A percentile compares a stretch with the other conserved stretches of the same genome.
Evolutionary conservation across 2,113 vertebrate genomes (phyloP).

Genomic region (Tetrao urogallus): DNA sequence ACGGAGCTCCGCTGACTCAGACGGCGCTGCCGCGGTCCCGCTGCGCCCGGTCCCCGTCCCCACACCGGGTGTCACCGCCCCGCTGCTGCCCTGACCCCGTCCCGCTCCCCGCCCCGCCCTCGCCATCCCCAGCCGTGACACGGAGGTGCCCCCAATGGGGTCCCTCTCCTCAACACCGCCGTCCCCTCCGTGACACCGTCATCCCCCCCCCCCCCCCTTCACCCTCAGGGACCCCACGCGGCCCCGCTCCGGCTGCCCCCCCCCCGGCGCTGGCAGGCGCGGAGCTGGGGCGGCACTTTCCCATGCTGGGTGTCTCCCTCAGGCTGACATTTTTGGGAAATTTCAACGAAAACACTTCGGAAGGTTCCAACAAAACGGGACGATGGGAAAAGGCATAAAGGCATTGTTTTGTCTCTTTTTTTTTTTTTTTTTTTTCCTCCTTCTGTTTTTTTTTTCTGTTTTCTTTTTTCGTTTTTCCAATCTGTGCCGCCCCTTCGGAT

Average conservation of each 20-base stretch:
- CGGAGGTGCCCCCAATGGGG: accelerated
- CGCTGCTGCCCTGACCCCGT: accelerated
- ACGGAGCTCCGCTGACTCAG: slow-evolving; percentile 38
- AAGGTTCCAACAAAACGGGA: slow-evolving; percentile 61
- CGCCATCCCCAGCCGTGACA: not conserved
- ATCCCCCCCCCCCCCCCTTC: not conserved
- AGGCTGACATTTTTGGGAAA: slow-evolving; percentile 61
- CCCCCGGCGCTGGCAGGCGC: slow-evolving; percentile 38
- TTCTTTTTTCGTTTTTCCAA: not conserved
- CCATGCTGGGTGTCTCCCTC: slow-evolving; percentile 60
- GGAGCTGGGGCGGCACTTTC: slow-evolving; percentile 30
- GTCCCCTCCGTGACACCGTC: accelerated
- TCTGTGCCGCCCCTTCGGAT: accelerated
- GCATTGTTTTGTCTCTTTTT: not conserved
- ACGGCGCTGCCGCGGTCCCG: not conserved
- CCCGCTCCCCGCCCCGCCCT: not conserved
- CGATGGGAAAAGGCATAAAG: slow-evolving; percentile 56
- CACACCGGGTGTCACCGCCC: not conserved
- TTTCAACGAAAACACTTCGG: slow-evolving; percentile 65
- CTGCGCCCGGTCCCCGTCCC: not conserved
- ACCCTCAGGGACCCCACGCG: not conserved
- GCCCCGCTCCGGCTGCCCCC: not conserved
- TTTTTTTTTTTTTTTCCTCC: not conserved
- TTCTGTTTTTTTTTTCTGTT: not conserved
- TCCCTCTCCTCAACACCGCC: accelerated